These are phyloP conservation scores for Thermophis baileyi DNA, from an alignment of 2,113 vertebrate species.

Conservation along the genomic window DNA sequence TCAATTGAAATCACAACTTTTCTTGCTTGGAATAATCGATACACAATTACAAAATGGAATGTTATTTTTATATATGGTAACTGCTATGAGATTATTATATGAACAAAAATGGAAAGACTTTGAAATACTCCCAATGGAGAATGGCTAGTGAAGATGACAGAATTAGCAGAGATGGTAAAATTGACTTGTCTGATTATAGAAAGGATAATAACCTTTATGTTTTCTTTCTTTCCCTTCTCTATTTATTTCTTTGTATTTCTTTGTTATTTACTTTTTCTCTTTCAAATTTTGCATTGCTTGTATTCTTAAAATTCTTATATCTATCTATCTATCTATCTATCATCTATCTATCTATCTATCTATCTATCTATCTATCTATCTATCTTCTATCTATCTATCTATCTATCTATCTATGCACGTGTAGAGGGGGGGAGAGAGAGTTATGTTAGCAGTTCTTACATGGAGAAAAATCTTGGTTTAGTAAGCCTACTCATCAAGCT, in stretches of 20 bases:
- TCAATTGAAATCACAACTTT: not conserved
- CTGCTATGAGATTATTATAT: not conserved
- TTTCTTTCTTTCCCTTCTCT: not conserved
- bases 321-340: no score
- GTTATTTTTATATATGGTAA: not conserved
- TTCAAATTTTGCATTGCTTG: not conserved
- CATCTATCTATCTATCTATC: no score
- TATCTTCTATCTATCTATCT: no score
- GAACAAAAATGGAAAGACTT: not conserved
- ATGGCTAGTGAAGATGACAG: not conserved
- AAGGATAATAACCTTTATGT: not conserved
- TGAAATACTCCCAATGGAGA: not conserved
- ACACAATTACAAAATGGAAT: not conserved
- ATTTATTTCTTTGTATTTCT: not conserved
- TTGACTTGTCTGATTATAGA: not conserved
- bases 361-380: no score
- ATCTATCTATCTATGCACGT: no score
- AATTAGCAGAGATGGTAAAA: not conserved
- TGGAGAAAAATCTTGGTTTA: not conserved
- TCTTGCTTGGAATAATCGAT: not conserved
- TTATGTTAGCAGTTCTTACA: not conserved
- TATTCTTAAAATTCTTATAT: not conserved
- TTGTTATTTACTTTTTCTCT: not conserved
- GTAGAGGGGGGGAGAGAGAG: no score
- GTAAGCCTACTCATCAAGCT: not conserved